Base-by-base conservation (phyloP, 2,888 invertebrate species). In the Scaptomyza caliginosa region DNA sequence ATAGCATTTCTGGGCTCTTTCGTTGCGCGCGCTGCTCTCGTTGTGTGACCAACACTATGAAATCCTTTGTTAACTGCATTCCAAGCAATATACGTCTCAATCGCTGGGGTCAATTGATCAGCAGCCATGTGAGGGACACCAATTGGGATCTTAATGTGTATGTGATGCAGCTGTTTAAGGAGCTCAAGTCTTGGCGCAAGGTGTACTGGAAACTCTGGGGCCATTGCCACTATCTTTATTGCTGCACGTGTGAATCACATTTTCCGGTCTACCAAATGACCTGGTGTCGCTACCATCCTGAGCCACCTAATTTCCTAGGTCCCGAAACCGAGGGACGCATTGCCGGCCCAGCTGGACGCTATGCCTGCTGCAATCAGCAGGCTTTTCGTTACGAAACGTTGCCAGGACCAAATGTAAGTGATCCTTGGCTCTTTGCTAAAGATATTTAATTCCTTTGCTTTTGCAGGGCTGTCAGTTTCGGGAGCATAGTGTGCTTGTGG, bases 131-230 rank as follows among this genome's bases (percentile, higher is more conserved):
- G 42, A 94, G 94, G 74, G 97, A 98, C 77, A 88, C 93, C 1
- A 92, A 93, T 1, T 98, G 98, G 97, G 95, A 95, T 81, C 92
- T 96, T 32, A 96, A 95, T 88, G 95, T 95, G 54, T 96, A 96
- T 90, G 94, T 98, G 26, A 91, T 94, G 38, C 94, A 94, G 86
- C 90, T 97, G 64, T 95, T 96, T 87, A 94, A 94, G 16, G 95
- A 96, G 86, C 92, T 97, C 59, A 95, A 96, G 69, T 95, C 95
- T 0, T 98, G 98, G 98, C 93, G 97, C 0, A 95, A 95, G 86
- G 97, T 98, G 2, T 98, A 98, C 91, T 98, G 98, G 98, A 93
- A 96, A 39, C 92, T 98, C 43, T 98, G 98, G 98, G 97, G 97
- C 0, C 95, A 96, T 84, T 95, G 97, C 70, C 98, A 98, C 91